Evolutionary conservation across 2,888 invertebrate genomes (phyloP), one percentile per base, ranked within the genome.

Genomic region (Galeruca laticollis): DNA sequence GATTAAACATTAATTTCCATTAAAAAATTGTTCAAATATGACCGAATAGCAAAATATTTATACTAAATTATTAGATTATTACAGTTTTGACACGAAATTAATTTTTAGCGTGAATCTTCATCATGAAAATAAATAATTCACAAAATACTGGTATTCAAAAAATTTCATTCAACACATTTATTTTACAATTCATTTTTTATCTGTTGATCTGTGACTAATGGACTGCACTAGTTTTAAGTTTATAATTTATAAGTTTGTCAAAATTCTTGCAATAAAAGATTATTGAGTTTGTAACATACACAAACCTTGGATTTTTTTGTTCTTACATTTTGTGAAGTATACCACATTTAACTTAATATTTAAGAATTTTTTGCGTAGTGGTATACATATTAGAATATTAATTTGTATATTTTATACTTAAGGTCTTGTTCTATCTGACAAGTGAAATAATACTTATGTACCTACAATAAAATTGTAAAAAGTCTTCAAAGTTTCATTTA

Each of bases 401-500:
- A 6, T 47, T 18, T 47, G 47, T 47, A 47, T 15, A 47, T 47
- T 47, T 47, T 47, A 18, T 47, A 47, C 15, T 15, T 47, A 15
- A 18, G 18, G 8, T 47, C 47, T 47, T 47, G 47, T 47, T 15
- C 13, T n/a, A 13, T 40, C n/a, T n/a, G 18, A 47, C 43, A 47
- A 47, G 43, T 18, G 18, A 18, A 47, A 47, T 47, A 47, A 37
- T 26, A 26, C 26, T 18, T 47, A 47, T 47, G 47, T 47, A 47
- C 47, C 47, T 47, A 47, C 47, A 47, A 47, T 47, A 47, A 47
- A 47, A 15, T n/a, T 47, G 47, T 47, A 47, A 47, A 47, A 47
- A n/a, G 3, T n/a, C 26, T 26, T 26, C 6, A 26, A 6, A 26
- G 26, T 26, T 26, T 26, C 26, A 6, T 5, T 26, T 26, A 26